phyloP scores from a whole-genome alignment of 2,113 vertebrate species.

The Misgurnus mizolepis region DNA sequence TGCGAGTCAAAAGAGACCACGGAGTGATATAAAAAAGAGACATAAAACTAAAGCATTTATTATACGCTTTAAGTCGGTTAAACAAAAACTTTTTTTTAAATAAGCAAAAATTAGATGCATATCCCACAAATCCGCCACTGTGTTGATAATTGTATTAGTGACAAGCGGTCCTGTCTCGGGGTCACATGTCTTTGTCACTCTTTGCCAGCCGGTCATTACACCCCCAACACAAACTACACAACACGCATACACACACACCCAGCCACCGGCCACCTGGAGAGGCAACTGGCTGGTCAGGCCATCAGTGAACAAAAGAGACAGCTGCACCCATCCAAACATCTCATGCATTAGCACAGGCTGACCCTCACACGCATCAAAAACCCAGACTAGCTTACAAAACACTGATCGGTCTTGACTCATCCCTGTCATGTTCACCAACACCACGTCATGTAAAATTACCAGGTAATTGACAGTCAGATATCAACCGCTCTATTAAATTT shows the following conservation, averaged over 20 bases:
- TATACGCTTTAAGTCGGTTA: no score
- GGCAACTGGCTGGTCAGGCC: constrained; percentile 40
- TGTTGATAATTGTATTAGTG: constrained; percentile 19
- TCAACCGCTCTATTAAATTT: background rate
- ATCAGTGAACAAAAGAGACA: constrained; percentile 52
- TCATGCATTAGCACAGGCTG: constrained; percentile 24
- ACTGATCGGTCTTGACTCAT: constrained; percentile 35
- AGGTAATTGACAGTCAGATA: constrained; percentile 32
- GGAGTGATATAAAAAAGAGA: no score
- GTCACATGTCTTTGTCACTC: constrained; percentile 48
- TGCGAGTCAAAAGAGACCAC: no score
- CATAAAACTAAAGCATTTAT: no score
- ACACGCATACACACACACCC: constrained; percentile 20
- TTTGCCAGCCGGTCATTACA: constrained; percentile 18
- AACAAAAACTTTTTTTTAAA: no score
- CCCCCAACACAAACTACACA: constrained; percentile 1
- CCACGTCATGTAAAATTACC: constrained; percentile 11
- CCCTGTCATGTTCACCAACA: constrained; percentile 24
- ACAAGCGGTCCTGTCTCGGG: constrained; percentile 24
- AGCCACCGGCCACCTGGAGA: constrained; percentile 50
- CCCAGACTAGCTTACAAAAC: constrained; percentile 25
- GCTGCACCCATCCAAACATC: constrained; percentile 40
- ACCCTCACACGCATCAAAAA: constrained; percentile 29
- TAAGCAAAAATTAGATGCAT: background rate
- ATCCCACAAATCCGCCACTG: background rate